phyloP scores from a whole-genome alignment of 2,797 vertebrate species.

The Ficedula albicollis region DNA sequence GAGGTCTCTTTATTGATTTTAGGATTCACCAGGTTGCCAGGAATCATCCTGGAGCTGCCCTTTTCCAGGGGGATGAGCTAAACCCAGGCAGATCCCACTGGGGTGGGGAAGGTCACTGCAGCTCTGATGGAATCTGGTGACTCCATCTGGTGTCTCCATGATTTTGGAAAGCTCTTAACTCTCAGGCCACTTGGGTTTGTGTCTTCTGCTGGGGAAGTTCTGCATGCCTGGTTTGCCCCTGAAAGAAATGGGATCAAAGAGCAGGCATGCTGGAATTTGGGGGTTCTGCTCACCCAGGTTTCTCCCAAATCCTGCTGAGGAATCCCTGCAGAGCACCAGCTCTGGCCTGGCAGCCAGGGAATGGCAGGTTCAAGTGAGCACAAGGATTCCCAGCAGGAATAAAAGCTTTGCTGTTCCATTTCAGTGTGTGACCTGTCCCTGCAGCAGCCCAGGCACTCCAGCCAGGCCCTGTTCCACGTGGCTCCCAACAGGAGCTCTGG shows the following conservation, averaged over 20 bases:
- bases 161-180: background rate
- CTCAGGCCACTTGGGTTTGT: background rate
- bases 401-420: background rate
- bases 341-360: background rate
- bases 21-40: accelerated
- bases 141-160: background rate
- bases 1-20: background rate
- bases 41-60: background rate
- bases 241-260: background rate
- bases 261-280: background rate
- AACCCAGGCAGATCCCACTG: background rate
- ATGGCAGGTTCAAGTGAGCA: background rate
- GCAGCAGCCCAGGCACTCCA: background rate
- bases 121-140: background rate
- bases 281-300: background rate
- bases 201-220: background rate
- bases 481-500: background rate
- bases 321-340: background rate
- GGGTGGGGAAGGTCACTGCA: background rate
- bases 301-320: background rate
- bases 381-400: background rate
- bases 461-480: background rate
- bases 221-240: background rate
- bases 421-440: background rate
- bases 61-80: background rate